Evolutionary conservation across 2,797 vertebrate genomes (phyloP), one percentile per base, ranked within the genome.

Genomic region (Momotus momota): DNA sequence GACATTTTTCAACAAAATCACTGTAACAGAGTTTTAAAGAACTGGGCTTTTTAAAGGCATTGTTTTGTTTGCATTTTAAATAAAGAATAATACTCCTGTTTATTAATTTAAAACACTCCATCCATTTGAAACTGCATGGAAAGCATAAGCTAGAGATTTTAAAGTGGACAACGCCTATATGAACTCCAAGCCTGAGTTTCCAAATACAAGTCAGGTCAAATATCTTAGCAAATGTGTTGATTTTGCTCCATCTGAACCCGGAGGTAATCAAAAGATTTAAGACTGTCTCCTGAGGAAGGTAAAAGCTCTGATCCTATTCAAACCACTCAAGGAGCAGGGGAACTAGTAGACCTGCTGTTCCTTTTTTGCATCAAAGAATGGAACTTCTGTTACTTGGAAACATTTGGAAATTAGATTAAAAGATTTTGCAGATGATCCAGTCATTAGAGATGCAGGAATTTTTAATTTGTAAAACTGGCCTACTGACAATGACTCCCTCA

Each of bases 391-490:
- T 83, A 88, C 43, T 88, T 88, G 73, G 77, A 90, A 93, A 84
- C 60, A 86, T 79, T 93, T 93, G 43, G n/a, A 92, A 94, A 97
- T 96, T 90, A 88, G 91, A 94, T 93, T 91, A 52, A 79, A 94
- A 74, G 26, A 66, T 89, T 93, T 90, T 92, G 69, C 94, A 95
- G 81, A 94, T 94, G 90, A 93, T 90, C 41, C 55, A 43, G 20
- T 93, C 75, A 83, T 97, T 95, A 94, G 33, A 78, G 35, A 95
- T 96, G 90, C 94, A 96, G 79, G 72, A 89, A 93, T 96, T 94
- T 97, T 95, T 95, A 96, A 97, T 97, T 88, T 96, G 75, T 75
- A 61, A 93, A 96, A 71, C 60, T 95, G 94, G 93, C 91, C 81
- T 61, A 49, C 52, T 95, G 93, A 93, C 94, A 95, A 64, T 48